A percentile compares a stretch with the other conserved stretches of the same genome.
phyloP scores from a whole-genome alignment of 2,113 vertebrate genomes.

The Acrocephalus kingi region DNA sequence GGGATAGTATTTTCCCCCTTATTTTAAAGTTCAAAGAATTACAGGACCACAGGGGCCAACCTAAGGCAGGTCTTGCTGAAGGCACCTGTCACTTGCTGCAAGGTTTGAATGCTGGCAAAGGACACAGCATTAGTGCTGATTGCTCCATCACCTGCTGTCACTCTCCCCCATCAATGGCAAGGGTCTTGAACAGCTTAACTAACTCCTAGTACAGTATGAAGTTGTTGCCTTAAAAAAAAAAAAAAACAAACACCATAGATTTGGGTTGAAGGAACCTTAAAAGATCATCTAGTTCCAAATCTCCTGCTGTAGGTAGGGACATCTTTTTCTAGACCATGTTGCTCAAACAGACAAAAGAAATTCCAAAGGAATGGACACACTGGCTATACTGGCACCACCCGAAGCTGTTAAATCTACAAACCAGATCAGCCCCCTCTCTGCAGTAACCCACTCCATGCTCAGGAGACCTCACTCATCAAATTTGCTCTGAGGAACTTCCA shows the following conservation, averaged over 20 bases:
- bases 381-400: background rate
- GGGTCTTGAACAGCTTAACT: background rate
- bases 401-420: background rate
- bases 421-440: background rate
- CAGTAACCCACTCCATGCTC: background rate
- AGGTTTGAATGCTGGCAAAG: background rate
- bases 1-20: background rate
- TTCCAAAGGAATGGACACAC: background rate
- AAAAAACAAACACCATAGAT: background rate
- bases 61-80: background rate
- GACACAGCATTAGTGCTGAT: background rate
- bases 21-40: background rate
- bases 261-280: background rate
- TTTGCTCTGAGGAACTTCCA: background rate
- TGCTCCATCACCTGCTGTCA: background rate
- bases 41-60: background rate
- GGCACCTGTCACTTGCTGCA: accelerated
- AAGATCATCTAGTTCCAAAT: background rate
- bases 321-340: background rate
- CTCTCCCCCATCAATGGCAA: background rate
- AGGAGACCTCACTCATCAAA: background rate
- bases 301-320: too few species aligned
- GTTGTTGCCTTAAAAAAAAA: background rate
- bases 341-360: background rate
- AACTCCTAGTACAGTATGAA: background rate